Evolutionary conservation across 2,797 vertebrate genomes (phyloP).

Genomic region (Paedocypris micromegethes): DNA sequence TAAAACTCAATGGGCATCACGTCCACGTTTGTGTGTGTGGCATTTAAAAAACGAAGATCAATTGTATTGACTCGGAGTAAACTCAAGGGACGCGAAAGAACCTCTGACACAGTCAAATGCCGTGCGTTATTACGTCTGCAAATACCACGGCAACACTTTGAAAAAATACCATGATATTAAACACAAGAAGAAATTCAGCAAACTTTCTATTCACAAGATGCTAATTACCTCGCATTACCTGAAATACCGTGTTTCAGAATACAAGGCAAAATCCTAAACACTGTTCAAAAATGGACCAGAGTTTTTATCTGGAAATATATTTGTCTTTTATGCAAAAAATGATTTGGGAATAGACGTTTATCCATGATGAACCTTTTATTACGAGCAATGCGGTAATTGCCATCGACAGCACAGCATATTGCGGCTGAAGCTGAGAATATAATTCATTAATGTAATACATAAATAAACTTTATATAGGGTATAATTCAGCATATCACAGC

Average conservation of each 20-base stretch:
- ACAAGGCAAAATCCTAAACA: too few relatives aligned
- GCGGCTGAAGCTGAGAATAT: slow-evolving; percentile 13
- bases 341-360: too few relatives aligned
- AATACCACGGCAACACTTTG: slow-evolving; percentile 2
- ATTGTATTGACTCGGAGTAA: slow-evolving; percentile 18
- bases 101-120: slow-evolving; percentile 20
- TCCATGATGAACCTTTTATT: too few relatives aligned
- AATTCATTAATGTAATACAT: too few relatives aligned
- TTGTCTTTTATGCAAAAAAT: too few relatives aligned
- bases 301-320: too few relatives aligned
- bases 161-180: too few relatives aligned
- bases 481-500: neutral
- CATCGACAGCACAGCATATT: slow-evolving; percentile 22
- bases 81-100: slow-evolving; percentile 41
- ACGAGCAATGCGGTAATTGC: too few relatives aligned
- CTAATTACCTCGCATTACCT: slow-evolving; percentile 63
- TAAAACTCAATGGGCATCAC: slow-evolving; percentile 7
- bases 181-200: too few relatives aligned
- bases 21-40: slow-evolving; percentile 21
- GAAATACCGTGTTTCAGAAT: slow-evolving; percentile 54
- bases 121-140: slow-evolving; percentile 8
- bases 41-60: slow-evolving; percentile 26
- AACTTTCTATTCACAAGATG: slow-evolving; percentile 65
- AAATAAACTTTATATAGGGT: too few relatives aligned
- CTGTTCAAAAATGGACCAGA: too few relatives aligned